A percentile compares a stretch with the other conserved stretches of the same genome.
phyloP scores from a whole-genome alignment of 2,113 vertebrate genomes.

The Pseudopipra pipra region DNA sequence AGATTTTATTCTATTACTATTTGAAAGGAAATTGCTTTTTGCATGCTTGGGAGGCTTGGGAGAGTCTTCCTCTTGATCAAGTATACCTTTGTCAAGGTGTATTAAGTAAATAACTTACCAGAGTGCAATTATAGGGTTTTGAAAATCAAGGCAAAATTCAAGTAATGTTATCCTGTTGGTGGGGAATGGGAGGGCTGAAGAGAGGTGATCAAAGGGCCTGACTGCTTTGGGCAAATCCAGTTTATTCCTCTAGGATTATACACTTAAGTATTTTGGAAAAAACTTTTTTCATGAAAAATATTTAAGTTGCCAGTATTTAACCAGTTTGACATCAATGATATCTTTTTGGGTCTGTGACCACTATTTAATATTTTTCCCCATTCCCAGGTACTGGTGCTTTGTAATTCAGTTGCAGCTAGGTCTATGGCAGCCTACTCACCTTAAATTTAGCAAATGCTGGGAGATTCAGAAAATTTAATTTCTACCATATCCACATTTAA shows the following conservation, averaged over 20 bases:
- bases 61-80: background rate
- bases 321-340: background rate
- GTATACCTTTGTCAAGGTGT: background rate
- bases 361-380: background rate
- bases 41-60: background rate
- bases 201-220: background rate
- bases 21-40: background rate
- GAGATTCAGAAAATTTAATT: background rate
- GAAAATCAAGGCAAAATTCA: background rate
- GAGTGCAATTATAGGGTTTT: background rate
- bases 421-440: background rate
- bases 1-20: background rate
- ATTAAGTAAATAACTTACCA: background rate
- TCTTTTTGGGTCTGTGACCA: background rate
- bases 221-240: background rate
- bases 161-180: background rate
- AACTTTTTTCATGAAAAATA: background rate
- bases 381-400: background rate
- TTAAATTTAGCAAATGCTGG: background rate
- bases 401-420: background rate
- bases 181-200: background rate
- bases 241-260: background rate
- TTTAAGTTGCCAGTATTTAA: background rate
- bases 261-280: background rate
- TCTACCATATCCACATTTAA: background rate